Evolutionary conservation across 2,113 vertebrate species (phyloP), one percentile per base, ranked within the genome.

Genomic region (Haliaeetus leucogaster): DNA sequence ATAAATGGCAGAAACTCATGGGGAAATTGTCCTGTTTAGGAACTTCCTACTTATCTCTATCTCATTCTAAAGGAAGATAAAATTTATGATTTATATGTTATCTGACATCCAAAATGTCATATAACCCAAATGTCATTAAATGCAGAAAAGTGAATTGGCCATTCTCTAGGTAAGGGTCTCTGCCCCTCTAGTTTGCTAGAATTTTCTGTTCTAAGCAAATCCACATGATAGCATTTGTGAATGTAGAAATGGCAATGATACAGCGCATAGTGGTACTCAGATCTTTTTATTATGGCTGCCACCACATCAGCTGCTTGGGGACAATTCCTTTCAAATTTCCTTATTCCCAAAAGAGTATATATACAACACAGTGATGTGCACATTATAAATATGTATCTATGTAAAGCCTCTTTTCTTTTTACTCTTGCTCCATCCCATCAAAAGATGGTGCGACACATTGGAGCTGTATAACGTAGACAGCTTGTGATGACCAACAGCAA

Each of bases 221-320:
- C 61, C n/a, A 30, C 5, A 0, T 32, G 30, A 20, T 9, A 45
- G 11, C 16, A 40, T 32, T 71, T 70, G 18, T 62, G 43, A 34
- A 77, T 86, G 21, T 3, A 53, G 47, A 73, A 78, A 48, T 13
- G 45, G 15, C 32, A 71, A n/a, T 32, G 34, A 68, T 16, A 47
- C 5, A 10, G 15, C 0, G 0, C 13, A 8, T 1, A 27, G 25
- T 11, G 3, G 25, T 56, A 12, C 14, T 56, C 8, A 2, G 11
- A 13, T 30, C 7, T 82, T 73, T 61, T 85, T 62, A 47, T 59
- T 22, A 2, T 19, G 56, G 7, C 53, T 87, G 14, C 12, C 15
- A 63, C 55, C 40, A 67, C 10, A 52, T 11, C 30, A 59, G 12
- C 23, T 13, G 8, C 20, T 65, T 67, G 15, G 32, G 43, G 29